Conservation (phyloP, 2,113 vertebrate species). For the Channa argus region DNA sequence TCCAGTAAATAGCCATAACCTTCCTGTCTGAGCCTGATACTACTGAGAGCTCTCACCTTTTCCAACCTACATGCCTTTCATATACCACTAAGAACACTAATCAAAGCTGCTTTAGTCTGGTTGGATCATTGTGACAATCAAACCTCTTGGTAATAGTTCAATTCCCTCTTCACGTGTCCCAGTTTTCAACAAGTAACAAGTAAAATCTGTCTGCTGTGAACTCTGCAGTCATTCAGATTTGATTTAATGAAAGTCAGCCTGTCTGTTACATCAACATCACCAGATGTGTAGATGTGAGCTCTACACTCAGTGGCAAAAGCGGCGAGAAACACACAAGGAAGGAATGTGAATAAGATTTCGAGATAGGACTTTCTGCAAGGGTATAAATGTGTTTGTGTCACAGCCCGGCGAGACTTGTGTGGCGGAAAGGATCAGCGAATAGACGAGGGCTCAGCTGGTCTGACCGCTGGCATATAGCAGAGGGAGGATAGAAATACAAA, state of each 20-base stretch:
- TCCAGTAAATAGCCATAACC: not conserved
- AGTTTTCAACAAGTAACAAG: not conserved
- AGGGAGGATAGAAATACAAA: slow-evolving; percentile 13
- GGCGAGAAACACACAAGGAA: slow-evolving; percentile 8
- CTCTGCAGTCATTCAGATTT: not conserved
- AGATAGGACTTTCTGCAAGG: slow-evolving; percentile 23
- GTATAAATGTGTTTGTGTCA: slow-evolving; percentile 11
- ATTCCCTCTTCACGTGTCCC: too few relatives aligned
- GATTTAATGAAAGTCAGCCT: not conserved
- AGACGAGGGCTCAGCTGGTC: slow-evolving; percentile 51
- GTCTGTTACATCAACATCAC: not conserved
- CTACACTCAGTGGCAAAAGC: not conserved
- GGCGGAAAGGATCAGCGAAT: slow-evolving; percentile 18
- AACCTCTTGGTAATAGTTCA: not conserved
- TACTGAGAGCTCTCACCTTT: not conserved
- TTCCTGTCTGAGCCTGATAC: not conserved
- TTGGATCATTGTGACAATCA: not conserved
- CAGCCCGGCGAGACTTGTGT: slow-evolving; percentile 14
- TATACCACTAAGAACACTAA: not conserved
- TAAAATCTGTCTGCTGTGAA: not conserved
- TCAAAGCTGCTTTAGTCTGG: too few relatives aligned
- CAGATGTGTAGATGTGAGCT: not conserved
- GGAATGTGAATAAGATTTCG: slow-evolving; percentile 1
- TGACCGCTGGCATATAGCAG: slow-evolving; percentile 24
- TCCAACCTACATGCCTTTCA: not conserved